Percentiles rank a stretch among this genome's conserved stretches.
Conservation (phyloP, 2,113 vertebrate species). For the Rhea americana region DNA sequence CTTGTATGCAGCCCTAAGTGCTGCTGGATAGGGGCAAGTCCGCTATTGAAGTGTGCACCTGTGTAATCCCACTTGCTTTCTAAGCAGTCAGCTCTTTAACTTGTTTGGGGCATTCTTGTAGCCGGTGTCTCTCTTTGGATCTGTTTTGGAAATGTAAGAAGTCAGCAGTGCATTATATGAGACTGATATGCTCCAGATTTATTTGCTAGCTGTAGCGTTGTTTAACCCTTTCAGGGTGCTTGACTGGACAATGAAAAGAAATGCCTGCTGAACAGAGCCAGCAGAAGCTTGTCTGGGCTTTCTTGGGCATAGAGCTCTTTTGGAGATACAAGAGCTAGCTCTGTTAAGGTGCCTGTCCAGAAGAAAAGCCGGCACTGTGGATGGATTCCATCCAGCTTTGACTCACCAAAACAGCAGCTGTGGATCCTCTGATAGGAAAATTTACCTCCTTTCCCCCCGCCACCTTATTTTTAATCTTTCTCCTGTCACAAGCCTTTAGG, state of each 20-base stretch:
- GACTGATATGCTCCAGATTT: neutral
- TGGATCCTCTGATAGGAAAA: neutral
- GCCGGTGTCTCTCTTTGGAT: neutral
- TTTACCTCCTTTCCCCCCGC: neutral
- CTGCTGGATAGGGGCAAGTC: neutral
- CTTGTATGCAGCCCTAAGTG: neutral
- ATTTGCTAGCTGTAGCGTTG: neutral
- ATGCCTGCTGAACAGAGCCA: neutral
- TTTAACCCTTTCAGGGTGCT: neutral
- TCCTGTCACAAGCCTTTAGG: neutral
- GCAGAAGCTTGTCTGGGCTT: neutral
- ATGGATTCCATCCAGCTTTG: neutral
- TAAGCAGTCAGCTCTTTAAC: neutral
- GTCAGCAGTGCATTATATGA: neutral
- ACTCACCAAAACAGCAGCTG: neutral
- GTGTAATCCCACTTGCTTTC: neutral
- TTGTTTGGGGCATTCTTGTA: neutral
- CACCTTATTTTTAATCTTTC: neutral
- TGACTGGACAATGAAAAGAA: neutral
- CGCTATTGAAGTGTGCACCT: neutral
- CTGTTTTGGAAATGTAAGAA: neutral
- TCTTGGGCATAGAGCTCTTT: neutral
- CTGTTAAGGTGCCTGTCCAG: neutral
- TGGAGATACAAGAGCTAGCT: neutral
- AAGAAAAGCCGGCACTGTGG: neutral